These are phyloP conservation scores for Geotrupes spiniger DNA, from an alignment of 2,888 invertebrate species.

Conservation along the genomic window DNA sequence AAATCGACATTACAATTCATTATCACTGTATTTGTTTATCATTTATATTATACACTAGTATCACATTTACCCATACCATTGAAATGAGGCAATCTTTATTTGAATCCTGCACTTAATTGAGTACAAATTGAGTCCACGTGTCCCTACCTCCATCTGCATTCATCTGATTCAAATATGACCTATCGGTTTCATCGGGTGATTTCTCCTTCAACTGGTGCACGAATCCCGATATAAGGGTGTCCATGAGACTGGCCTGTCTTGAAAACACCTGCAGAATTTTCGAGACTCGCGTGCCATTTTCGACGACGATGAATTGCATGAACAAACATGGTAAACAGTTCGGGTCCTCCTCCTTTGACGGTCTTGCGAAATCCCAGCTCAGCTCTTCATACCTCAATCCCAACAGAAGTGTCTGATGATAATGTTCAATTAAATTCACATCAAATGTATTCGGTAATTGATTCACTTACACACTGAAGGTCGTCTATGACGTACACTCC, in stretches of 20 bases:
- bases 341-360: slow-evolving; percentile 77
- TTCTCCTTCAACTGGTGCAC: slow-evolving; percentile 68
- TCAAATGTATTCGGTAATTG: not conserved
- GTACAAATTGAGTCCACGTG: too few relatives aligned
- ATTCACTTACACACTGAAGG: slow-evolving; percentile 70
- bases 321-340: slow-evolving; percentile 91
- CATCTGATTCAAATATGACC: slow-evolving; percentile 40
- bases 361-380: slow-evolving; percentile 90
- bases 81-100: too few relatives aligned
- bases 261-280: slow-evolving; percentile 76
- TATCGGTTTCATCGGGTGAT: slow-evolving; percentile 50
- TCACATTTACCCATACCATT: too few relatives aligned
- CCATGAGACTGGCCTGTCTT: slow-evolving; percentile 81
- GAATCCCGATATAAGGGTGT: slow-evolving; percentile 78
- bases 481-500: slow-evolving; percentile 86
- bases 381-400: slow-evolving; percentile 86
- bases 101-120: too few relatives aligned
- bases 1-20: too few relatives aligned
- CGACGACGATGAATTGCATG: slow-evolving; percentile 81
- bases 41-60: too few relatives aligned
- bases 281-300: slow-evolving; percentile 72
- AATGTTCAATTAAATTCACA: not conserved
- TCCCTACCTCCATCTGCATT: slow-evolving; percentile 42
- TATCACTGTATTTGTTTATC: too few relatives aligned
- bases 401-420: slow-evolving; percentile 70